Conservation (phyloP, 2,113 vertebrate genomes). For the Dipodomys merriami region DNA sequence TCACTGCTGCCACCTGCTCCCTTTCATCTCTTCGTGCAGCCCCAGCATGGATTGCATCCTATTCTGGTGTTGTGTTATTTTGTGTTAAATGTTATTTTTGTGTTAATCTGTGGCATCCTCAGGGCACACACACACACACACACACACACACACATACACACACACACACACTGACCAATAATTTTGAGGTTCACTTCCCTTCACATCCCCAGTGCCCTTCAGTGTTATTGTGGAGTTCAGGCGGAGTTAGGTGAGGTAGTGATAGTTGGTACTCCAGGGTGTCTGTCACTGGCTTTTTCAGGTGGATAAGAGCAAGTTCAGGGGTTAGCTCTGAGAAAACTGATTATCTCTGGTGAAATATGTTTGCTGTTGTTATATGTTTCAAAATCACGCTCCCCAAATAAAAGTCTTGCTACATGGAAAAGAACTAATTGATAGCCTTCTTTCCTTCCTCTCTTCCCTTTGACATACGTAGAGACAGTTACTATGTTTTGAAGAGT, state of each 20-base stretch:
- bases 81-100: too few species aligned
- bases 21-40: background rate
- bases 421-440: background rate
- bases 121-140: too few species aligned
- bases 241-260: background rate
- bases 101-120: background rate
- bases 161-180: background rate
- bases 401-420: background rate
- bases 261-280: background rate
- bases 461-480: background rate
- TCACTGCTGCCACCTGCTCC: background rate
- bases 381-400: background rate
- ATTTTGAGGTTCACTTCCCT: background rate
- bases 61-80: background rate
- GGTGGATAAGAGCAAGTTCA: background rate
- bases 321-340: background rate
- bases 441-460: background rate
- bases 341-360: background rate
- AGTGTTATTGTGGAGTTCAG: background rate
- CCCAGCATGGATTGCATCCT: background rate
- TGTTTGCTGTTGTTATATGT: background rate
- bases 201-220: background rate
- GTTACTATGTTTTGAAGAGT: conserved; percentile 15
- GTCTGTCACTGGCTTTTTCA: background rate
- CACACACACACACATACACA: too few species aligned